Conservation (phyloP, 2,888 invertebrate genomes). For the Zelleria hepariella region DNA sequence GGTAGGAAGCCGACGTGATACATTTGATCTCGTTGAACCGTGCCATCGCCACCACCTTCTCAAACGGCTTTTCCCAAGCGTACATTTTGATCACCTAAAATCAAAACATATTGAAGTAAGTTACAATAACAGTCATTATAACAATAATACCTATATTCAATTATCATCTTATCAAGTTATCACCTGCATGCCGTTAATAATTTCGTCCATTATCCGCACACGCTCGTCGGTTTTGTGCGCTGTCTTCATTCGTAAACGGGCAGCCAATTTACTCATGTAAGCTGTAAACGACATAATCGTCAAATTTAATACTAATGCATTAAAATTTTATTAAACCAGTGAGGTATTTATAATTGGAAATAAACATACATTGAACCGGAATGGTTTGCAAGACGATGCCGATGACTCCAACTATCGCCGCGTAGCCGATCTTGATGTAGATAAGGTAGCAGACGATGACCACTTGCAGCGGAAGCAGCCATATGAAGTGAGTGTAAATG, state of each 20-base stretch:
- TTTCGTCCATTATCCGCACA: conserved; percentile 94
- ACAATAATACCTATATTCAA: not conserved
- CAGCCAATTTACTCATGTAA: conserved; percentile 76
- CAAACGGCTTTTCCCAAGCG: conserved; percentile 94
- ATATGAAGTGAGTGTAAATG: conserved; percentile 87
- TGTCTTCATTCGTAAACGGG: conserved; percentile 79
- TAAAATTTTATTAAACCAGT: conserved; percentile 5
- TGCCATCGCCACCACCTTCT: conserved; percentile 82
- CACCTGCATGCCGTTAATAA: conserved; percentile 92
- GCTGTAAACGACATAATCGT: conserved; percentile 44
- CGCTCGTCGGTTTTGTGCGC: conserved; percentile 91
- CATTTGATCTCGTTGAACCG: conserved; percentile 78
- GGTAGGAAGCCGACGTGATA: conserved; percentile 75
- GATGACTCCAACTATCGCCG: conserved; percentile 83
- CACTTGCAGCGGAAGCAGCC: conserved; percentile 85
- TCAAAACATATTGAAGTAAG: not conserved
- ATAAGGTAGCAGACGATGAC: conserved; percentile 80
- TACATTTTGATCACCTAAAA: conserved; percentile 95
- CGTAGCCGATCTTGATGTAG: conserved; percentile 80
- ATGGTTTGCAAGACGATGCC: conserved; percentile 83
- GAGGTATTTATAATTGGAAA: not conserved
- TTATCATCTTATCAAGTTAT: conserved; percentile 30
- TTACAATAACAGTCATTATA: not conserved
- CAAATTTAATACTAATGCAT: not conserved
- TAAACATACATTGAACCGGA: conserved; percentile 82